Evolutionary conservation across 2,113 vertebrate genomes (phyloP).

Genomic region (Xenopus borealis): DNA sequence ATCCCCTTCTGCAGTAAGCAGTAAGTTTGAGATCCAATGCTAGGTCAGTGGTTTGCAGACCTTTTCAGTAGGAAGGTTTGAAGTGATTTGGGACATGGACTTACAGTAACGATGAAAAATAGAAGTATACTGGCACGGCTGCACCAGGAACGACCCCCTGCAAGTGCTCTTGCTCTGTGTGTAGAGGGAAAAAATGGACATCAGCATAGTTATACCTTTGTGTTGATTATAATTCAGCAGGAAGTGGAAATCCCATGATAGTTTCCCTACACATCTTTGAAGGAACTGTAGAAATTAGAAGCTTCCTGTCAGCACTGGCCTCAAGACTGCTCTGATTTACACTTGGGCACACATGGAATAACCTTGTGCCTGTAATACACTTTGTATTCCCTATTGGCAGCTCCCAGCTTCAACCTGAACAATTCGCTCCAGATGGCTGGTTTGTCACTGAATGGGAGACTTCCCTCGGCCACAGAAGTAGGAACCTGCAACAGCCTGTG

Average conservation of each 20-base stretch:
- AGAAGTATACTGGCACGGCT: too few species aligned
- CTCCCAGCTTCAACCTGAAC: conserved; percentile 14
- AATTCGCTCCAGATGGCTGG: conserved; percentile 30
- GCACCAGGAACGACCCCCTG: too few species aligned
- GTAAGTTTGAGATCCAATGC: too few species aligned
- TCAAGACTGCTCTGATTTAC: conserved; percentile 10
- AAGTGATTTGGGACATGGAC: too few species aligned
- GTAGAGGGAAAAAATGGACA: too few species aligned
- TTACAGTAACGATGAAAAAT: too few species aligned
- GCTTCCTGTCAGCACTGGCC: background rate
- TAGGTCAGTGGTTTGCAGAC: too few species aligned
- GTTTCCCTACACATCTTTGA: background rate
- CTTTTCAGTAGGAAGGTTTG: too few species aligned
- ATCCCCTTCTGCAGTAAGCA: too few species aligned
- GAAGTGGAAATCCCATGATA: background rate
- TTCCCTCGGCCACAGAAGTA: background rate
- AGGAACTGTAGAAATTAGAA: background rate
- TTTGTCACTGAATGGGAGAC: conserved; percentile 7
- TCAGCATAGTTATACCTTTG: too few species aligned
- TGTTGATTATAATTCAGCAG: too few species aligned
- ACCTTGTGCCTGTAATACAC: conserved; percentile 26
- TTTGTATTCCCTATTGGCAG: conserved; percentile 15
- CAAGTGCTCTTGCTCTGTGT: too few species aligned
- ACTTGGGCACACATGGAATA: conserved; percentile 15
- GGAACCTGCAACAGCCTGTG: conserved; percentile 21